Conservation (phyloP, 2,888 invertebrate species). For the Eurytoma adleriae region DNA sequence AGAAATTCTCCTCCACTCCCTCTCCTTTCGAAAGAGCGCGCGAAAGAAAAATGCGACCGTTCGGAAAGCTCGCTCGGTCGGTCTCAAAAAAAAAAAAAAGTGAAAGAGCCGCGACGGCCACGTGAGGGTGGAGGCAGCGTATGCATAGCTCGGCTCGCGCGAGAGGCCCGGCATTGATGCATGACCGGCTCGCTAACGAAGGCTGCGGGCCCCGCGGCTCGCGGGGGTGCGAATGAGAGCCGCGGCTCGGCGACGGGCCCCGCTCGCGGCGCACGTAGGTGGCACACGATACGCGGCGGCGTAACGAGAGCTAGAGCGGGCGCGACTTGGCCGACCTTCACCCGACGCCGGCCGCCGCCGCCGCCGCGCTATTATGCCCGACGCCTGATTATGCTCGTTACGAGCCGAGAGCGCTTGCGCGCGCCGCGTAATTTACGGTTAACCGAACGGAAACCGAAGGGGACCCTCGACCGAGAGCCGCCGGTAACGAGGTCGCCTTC, state of each 20-base stretch:
- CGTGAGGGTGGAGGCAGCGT: background rate
- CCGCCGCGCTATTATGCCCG: conserved; percentile 59
- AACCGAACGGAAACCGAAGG: conserved; percentile 73
- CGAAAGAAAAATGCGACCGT: no score
- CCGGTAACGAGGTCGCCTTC: conserved; percentile 56
- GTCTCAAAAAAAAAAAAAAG: background rate
- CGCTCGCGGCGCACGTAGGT: background rate
- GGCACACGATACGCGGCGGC: conserved; percentile 5
- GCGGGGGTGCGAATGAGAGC: background rate
- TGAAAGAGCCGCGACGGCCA: background rate
- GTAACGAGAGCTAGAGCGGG: conserved; percentile 55
- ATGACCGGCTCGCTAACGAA: background rate
- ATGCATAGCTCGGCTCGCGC: background rate
- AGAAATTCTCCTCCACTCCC: no score
- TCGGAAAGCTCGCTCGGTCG: no score
- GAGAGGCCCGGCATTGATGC: background rate
- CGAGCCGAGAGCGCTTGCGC: conserved; percentile 65
- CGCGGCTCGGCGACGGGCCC: background rate
- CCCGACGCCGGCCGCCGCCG: conserved; percentile 62
- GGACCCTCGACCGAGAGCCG: conserved; percentile 64
- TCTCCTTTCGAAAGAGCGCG: no score
- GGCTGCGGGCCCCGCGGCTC: background rate
- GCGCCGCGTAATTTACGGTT: conserved; percentile 72
- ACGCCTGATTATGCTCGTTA: conserved; percentile 73
- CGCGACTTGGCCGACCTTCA: conserved; percentile 73